Evolutionary conservation across 1,140 invertebrate species (phyloP), one percentile per base, ranked within the genome.

Genomic region (Anastrepha obliqua): DNA sequence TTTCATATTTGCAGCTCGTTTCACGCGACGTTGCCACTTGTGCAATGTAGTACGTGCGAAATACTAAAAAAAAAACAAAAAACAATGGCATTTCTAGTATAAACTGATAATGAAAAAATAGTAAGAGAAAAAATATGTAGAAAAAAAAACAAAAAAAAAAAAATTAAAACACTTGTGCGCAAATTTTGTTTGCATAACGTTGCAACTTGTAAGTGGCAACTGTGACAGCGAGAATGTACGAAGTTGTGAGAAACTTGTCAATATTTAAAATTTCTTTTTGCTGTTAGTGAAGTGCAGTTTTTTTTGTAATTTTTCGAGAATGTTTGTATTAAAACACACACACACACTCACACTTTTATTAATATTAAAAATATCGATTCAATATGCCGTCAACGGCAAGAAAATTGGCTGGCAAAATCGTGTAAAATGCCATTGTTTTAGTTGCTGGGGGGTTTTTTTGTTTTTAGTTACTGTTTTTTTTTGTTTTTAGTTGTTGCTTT

Each of bases 1-100:
- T 81, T 81, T 81, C 74, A 81, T 81, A 81, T 81, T 81, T 81
- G 44, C 74, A 81, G 74, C 74, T 81, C 74, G 74, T 81, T 81
- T 81, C 74, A 81, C 47, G 74, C 74, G 74, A 81, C 74, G 74
- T 74, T 74, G 67, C 42, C 67, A 74, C 67, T 74, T 74, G 67
- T 81, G 74, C 74, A 81, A 51, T 81, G 74, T 20, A 55, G 74
- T 55, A 81, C 74, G 74, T 81, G 74, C 15, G 47, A 55, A 58
- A 78, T 78, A 55, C 3, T 13, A 74, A 81, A 55, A 81, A 81
- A 81, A 15, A 55, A 42, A 5, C 20, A 67, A 17, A 67, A 9
- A 81, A 81, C 55, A 81, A 55, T 7, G 55, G n/a, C 0, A 62
- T 55, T 81, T 81, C n/a, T 15, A 74, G 11, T n/a, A 44, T 42